Conservation (phyloP, 64 coral and sea anemone genomes). For the Montipora foliosa region DNA sequence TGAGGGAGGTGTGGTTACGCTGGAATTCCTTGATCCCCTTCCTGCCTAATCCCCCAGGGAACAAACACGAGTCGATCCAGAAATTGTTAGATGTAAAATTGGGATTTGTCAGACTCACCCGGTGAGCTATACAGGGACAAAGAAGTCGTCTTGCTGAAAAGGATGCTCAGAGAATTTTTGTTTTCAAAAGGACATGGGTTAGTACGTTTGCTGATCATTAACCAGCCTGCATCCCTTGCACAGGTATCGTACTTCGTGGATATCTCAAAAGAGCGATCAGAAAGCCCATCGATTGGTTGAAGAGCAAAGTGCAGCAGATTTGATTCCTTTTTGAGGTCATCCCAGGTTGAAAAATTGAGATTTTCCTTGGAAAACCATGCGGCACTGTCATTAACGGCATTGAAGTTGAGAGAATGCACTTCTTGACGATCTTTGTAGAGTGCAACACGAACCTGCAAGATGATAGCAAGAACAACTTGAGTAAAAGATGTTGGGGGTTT, state of each 20-base stretch:
- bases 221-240: background rate
- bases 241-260: background rate
- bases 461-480: background rate
- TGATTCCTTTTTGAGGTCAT: background rate
- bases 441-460: slow-evolving; percentile 11
- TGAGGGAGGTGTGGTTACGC: too few relatives aligned
- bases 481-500: too few relatives aligned
- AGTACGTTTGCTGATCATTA: background rate
- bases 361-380: slow-evolving; percentile 31
- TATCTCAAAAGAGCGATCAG: background rate
- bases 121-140: too few relatives aligned
- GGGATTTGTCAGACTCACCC: too few relatives aligned
- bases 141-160: too few relatives aligned
- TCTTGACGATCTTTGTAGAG: slow-evolving; percentile 17
- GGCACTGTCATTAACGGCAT: background rate
- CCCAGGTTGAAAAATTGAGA: slow-evolving; percentile 16
- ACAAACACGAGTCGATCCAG: too few relatives aligned
- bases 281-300: background rate
- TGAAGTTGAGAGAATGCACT: slow-evolving; percentile 35
- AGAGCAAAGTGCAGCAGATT: background rate
- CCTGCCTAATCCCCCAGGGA: too few relatives aligned
- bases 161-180: too few relatives aligned
- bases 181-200: too few relatives aligned
- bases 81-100: too few relatives aligned
- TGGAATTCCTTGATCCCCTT: too few relatives aligned